phyloP scores from a whole-genome alignment of 2,113 vertebrate species.

The Henicopernis longicauda region DNA sequence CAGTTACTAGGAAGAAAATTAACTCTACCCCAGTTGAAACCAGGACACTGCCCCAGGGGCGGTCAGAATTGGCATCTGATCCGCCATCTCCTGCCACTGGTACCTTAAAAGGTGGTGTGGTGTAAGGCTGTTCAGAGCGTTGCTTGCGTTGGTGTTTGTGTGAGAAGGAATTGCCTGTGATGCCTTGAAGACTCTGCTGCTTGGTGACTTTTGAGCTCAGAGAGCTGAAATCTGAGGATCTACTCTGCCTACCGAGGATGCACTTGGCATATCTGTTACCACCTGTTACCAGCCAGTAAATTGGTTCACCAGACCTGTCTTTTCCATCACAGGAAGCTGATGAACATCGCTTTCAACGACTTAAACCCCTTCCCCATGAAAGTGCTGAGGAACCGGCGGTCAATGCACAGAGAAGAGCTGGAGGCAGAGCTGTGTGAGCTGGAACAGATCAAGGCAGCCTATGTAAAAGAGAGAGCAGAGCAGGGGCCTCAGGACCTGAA shows the following conservation, averaged over 20 bases:
- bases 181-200: not conserved
- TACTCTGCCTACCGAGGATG: not conserved
- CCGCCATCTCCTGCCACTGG: not conserved
- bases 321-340: conserved; percentile 77
- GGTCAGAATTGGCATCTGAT: not conserved
- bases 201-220: not conserved
- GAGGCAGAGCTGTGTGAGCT: conserved; percentile 81
- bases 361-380: conserved; percentile 92
- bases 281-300: not conserved
- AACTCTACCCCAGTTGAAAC: no score
- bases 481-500: conserved; percentile 61
- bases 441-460: conserved; percentile 80
- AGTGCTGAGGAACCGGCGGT: conserved; percentile 79
- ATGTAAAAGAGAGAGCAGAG: conserved; percentile 69
- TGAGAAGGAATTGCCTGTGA: not conserved
- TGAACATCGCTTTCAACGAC: conserved; percentile 84
- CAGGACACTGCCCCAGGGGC: no score
- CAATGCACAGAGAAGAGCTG: conserved; percentile 79
- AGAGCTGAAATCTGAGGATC: not conserved
- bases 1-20: no score
- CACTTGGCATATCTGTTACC: not conserved
- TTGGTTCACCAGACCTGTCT: not conserved
- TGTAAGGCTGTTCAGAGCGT: not conserved
- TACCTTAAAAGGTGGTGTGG: not conserved
- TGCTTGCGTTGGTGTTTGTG: not conserved